Percentiles rank a stretch among this genome's conserved stretches.
These are phyloP conservation scores for Probosciger aterrimus DNA, from an alignment of 2,113 vertebrate species.

Conservation along the genomic window DNA sequence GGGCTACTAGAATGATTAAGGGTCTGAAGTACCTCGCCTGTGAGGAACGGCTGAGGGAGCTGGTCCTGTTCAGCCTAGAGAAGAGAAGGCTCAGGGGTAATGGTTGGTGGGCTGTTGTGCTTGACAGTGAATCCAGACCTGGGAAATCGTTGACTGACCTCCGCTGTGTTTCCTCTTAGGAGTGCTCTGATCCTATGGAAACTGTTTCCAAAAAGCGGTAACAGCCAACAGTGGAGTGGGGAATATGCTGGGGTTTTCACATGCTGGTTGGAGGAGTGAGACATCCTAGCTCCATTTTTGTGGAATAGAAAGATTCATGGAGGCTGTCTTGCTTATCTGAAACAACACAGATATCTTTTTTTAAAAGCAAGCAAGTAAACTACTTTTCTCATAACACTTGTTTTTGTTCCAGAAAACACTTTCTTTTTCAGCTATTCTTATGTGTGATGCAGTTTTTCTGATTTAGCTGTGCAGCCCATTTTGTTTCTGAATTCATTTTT, in stretches of 20 bases:
- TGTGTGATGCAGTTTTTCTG: neutral
- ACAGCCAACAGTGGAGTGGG: neutral
- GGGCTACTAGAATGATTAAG: neutral
- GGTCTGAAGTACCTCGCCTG: neutral
- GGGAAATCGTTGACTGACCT: neutral
- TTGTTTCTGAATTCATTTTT: neutral
- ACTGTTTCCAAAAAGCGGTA: slow-evolving; percentile 32
- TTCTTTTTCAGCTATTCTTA: neutral
- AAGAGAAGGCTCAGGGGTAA: neutral
- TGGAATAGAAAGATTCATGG: neutral
- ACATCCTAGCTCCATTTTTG: neutral
- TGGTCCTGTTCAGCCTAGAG: neutral
- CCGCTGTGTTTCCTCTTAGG: neutral
- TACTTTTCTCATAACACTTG: neutral
- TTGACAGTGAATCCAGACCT: neutral
- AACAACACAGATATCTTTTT: neutral
- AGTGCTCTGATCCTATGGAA: slow-evolving; percentile 43
- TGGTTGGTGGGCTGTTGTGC: neutral
- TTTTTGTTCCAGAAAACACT: neutral
- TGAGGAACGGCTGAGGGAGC: neutral
- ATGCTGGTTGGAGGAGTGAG: neutral
- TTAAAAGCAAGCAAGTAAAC: neutral
- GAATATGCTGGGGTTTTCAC: neutral
- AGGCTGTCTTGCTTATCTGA: neutral
- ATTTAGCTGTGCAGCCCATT: neutral